Evolutionary conservation across 2,113 vertebrate genomes (phyloP).

Genomic region (Notarius quadriscutis): DNA sequence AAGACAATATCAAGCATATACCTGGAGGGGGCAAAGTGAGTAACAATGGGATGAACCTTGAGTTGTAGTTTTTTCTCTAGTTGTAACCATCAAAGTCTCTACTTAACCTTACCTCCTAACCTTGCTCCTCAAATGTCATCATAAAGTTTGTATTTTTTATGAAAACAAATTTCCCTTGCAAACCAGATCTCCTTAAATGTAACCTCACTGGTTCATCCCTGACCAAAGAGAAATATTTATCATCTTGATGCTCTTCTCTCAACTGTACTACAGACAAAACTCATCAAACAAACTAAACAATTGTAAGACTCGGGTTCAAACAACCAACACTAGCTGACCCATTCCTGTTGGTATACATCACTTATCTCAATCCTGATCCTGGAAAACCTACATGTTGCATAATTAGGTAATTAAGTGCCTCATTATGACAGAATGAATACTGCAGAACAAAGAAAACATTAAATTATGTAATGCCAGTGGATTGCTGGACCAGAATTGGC

Average conservation of each 20-base stretch:
- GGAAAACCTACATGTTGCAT: background rate
- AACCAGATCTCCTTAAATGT: background rate
- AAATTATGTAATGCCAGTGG: background rate
- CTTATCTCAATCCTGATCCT: background rate
- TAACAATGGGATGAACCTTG: constrained; percentile 46
- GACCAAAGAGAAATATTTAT: background rate
- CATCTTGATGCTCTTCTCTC: background rate
- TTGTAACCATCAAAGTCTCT: constrained; percentile 21
- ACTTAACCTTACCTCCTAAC: too few relatives aligned
- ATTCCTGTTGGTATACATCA: background rate
- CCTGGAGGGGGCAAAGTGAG: constrained; percentile 95
- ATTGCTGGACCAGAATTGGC: background rate
- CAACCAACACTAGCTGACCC: background rate
- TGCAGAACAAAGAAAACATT: background rate
- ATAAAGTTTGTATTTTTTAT: background rate
- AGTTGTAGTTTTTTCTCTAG: constrained; percentile 28
- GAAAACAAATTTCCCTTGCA: background rate
- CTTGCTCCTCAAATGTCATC: background rate
- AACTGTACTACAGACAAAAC: background rate
- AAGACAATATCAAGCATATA: constrained; percentile 93
- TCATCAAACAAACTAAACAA: background rate
- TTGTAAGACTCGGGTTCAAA: background rate
- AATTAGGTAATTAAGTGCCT: background rate
- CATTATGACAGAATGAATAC: background rate
- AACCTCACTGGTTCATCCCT: background rate